Conservation (phyloP, 2,113 vertebrate genomes). For the Thamnaconus septentrionalis region DNA sequence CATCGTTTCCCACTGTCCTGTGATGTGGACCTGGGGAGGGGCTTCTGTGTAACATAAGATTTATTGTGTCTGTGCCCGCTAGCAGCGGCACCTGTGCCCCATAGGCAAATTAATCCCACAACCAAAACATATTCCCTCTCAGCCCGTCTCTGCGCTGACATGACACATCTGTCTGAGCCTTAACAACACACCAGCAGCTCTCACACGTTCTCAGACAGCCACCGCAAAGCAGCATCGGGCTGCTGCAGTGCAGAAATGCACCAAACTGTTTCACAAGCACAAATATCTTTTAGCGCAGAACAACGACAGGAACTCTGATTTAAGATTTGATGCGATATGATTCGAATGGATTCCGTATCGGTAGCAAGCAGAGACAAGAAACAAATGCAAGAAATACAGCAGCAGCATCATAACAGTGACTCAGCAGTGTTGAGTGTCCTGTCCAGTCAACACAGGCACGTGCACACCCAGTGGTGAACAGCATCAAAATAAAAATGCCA, state of each 20-base stretch:
- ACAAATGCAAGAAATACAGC: too few relatives aligned
- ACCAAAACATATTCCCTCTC: constrained; percentile 36
- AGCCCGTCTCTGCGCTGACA: constrained; percentile 47
- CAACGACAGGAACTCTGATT: too few relatives aligned
- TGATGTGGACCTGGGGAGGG: constrained; percentile 17
- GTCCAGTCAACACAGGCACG: too few relatives aligned
- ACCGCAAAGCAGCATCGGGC: constrained; percentile 47
- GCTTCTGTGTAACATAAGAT: constrained; percentile 63
- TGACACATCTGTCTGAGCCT: constrained; percentile 64
- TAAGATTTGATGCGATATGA: too few relatives aligned
- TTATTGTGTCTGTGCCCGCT: constrained; percentile 65
- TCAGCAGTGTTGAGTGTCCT: too few relatives aligned
- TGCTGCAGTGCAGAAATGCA: constrained; percentile 11
- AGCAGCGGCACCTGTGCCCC: constrained; percentile 66
- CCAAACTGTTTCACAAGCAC: neutral
- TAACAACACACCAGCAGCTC: constrained; percentile 38
- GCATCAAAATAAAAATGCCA: too few relatives aligned
- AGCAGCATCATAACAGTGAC: too few relatives aligned
- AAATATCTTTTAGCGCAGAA: too few relatives aligned
- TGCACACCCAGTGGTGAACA: too few relatives aligned
- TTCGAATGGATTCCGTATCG: too few relatives aligned
- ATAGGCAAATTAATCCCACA: constrained; percentile 60
- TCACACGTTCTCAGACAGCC: constrained; percentile 26
- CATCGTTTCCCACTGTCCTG: constrained; percentile 31
- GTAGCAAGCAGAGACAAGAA: too few relatives aligned